Percentiles rank a stretch among this genome's conserved stretches.
Evolutionary conservation across 1,140 invertebrate species (phyloP).

Genomic region (Agrilus planipennis): DNA sequence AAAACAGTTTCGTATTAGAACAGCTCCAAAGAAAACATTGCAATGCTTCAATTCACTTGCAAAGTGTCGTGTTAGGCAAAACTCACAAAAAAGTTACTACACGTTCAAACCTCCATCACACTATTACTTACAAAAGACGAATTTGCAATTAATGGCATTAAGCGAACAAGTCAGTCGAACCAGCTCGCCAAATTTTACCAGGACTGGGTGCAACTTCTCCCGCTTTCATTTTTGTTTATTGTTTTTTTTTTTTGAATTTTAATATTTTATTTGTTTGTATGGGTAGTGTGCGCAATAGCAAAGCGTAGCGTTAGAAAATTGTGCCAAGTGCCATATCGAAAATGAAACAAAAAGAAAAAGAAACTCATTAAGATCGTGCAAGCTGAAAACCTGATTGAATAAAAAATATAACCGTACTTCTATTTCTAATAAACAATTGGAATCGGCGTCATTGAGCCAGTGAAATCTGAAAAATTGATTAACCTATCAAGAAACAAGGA

Average conservation of each 20-base stretch:
- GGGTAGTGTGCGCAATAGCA: constrained; percentile 18
- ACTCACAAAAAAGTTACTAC: constrained; percentile 2
- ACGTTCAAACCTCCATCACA: constrained; percentile 1
- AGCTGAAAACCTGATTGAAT: constrained; percentile 26
- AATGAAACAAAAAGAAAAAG: constrained; percentile 26
- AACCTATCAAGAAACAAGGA: too few relatives aligned
- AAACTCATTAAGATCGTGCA: constrained; percentile 25
- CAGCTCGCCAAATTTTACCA: constrained; percentile 32
- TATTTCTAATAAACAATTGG: constrained; percentile 25
- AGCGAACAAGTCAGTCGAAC: constrained; percentile 32
- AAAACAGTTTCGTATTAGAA: too few relatives aligned
- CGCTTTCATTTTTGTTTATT: too few relatives aligned
- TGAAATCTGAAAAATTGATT: constrained; percentile 32
- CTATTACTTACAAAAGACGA: constrained; percentile 5
- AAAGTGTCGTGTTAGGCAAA: constrained; percentile 5
- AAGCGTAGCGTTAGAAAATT: constrained; percentile 21
- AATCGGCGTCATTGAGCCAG: constrained; percentile 33
- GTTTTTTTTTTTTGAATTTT: too few relatives aligned
- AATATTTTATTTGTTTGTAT: constrained; percentile 9
- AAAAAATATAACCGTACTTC: constrained; percentile 13
- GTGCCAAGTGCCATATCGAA: constrained; percentile 23
- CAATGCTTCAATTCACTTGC: too few relatives aligned
- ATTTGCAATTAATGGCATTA: constrained; percentile 17
- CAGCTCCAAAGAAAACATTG: too few relatives aligned
- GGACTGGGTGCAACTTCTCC: constrained; percentile 26